These are phyloP conservation scores for Galerucella calmariensis DNA, from an alignment of 2,888 invertebrate species.

Conservation along the genomic window DNA sequence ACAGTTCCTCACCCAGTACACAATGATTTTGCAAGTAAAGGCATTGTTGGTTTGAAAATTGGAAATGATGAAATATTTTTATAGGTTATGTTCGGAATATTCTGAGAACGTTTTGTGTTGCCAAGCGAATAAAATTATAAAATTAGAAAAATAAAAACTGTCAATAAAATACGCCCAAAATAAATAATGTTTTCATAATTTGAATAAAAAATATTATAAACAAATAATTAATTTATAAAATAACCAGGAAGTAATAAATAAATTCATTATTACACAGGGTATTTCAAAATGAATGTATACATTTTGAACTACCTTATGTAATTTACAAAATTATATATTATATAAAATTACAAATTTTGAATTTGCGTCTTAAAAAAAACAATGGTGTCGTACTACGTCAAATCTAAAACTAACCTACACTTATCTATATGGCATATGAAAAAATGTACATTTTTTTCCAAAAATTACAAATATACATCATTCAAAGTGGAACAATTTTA, in stretches of 20 bases:
- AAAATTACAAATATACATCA: conserved; percentile 21
- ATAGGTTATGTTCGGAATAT: neutral
- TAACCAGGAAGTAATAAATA: conserved; percentile 56
- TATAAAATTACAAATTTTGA: conserved; percentile 55
- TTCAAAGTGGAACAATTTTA: conserved; percentile 3
- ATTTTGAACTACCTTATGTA: conserved; percentile 13
- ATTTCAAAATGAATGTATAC: conserved; percentile 7
- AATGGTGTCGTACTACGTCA: conserved; percentile 60
- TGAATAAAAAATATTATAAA: conserved; percentile 53
- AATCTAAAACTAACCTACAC: conserved; percentile 40
- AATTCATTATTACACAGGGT: conserved; percentile 37
- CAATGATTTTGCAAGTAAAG: too few species aligned
- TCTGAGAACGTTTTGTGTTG: neutral
- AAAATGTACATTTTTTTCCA: conserved; percentile 20
- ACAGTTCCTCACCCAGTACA: too few species aligned
- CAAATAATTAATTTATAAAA: conserved; percentile 55
- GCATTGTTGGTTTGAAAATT: too few species aligned
- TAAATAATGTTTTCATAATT: conserved; percentile 61
- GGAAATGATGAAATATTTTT: neutral
- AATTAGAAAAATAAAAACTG: conserved; percentile 56
- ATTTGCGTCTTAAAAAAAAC: conserved; percentile 54
- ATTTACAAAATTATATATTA: conserved; percentile 14
- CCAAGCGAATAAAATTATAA: conserved; percentile 36
- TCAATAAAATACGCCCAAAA: conserved; percentile 51
- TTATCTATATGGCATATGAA: conserved; percentile 45